Conservation (phyloP, 2,113 vertebrate genomes). For the Elgaria multicarinata region DNA sequence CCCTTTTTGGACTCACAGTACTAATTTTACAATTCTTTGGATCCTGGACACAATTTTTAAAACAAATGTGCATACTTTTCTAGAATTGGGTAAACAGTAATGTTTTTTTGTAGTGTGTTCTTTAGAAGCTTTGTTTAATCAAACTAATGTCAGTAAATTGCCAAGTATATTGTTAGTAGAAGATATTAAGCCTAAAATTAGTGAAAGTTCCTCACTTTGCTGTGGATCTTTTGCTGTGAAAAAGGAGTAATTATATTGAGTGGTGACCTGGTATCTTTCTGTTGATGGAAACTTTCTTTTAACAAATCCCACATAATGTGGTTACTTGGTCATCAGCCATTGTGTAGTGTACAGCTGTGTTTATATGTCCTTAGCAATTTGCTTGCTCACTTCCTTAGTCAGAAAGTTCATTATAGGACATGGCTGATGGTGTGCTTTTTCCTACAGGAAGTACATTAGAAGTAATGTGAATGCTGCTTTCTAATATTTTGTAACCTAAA, state of each 20-base stretch:
- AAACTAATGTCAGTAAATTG: not conserved
- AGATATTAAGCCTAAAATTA: not conserved
- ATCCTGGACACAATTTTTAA: not conserved
- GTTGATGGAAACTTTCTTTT: not conserved
- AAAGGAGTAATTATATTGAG: not conserved
- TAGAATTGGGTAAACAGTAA: not conserved
- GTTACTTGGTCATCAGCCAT: not conserved
- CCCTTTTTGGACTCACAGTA: not conserved
- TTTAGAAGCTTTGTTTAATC: not conserved
- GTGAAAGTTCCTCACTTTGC: not conserved
- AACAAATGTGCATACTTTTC: not conserved
- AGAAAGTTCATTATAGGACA: conserved; percentile 41
- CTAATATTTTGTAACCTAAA: conserved; percentile 3
- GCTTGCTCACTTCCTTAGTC: conserved; percentile 14
- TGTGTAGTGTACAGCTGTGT: not conserved
- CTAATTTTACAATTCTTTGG: not conserved
- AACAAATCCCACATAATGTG: not conserved
- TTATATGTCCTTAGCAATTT: not conserved
- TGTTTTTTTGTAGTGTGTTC: not conserved
- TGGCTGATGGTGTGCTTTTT: not conserved
- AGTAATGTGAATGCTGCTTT: not conserved
- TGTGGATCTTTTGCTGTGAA: not conserved
- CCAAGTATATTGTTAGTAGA: not conserved
- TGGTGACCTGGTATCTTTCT: not conserved
- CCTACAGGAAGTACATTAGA: conserved; percentile 44